Evolutionary conservation across 1,140 invertebrate genomes (phyloP).

Genomic region (Drosophila sp.): DNA sequence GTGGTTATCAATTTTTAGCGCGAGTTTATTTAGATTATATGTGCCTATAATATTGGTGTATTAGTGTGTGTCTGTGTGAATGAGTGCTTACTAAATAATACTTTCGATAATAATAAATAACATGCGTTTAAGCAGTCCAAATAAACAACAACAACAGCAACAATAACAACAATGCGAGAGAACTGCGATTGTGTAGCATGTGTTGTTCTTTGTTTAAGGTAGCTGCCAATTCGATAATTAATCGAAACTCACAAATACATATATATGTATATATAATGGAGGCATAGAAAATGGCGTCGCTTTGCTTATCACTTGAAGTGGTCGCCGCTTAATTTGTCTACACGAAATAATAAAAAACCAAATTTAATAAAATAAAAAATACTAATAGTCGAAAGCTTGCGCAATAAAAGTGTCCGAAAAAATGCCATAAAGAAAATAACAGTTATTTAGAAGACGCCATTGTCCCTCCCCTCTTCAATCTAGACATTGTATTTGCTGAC

Average conservation of each 20-base stretch:
- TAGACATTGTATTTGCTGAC: too few relatives aligned
- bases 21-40: slow-evolving; percentile 71
- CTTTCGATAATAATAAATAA: slow-evolving; percentile 67
- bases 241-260: slow-evolving; percentile 51
- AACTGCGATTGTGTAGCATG: slow-evolving; percentile 8
- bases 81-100: slow-evolving; percentile 17
- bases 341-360: slow-evolving; percentile 32
- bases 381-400: slow-evolving; percentile 28
- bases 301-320: slow-evolving; percentile 76
- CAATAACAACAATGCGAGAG: background rate
- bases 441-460: background rate
- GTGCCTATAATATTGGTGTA: slow-evolving; percentile 27
- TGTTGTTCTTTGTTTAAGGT: slow-evolving; percentile 49
- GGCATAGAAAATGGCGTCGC: slow-evolving; percentile 64
- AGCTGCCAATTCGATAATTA: slow-evolving; percentile 72
- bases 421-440: slow-evolving; percentile 20
- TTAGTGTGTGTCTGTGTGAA: slow-evolving; percentile 3
- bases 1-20: slow-evolving; percentile 63
- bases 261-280: slow-evolving; percentile 29
- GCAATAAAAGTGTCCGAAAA: slow-evolving; percentile 14
- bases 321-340: slow-evolving; percentile 52
- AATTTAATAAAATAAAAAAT: slow-evolving; percentile 57
- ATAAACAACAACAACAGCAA: slow-evolving; percentile 30
- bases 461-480: background rate
- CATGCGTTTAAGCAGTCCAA: slow-evolving; percentile 58